phyloP scores from a whole-genome alignment of 2,888 invertebrate species.

The Psococerastis gibbosa region DNA sequence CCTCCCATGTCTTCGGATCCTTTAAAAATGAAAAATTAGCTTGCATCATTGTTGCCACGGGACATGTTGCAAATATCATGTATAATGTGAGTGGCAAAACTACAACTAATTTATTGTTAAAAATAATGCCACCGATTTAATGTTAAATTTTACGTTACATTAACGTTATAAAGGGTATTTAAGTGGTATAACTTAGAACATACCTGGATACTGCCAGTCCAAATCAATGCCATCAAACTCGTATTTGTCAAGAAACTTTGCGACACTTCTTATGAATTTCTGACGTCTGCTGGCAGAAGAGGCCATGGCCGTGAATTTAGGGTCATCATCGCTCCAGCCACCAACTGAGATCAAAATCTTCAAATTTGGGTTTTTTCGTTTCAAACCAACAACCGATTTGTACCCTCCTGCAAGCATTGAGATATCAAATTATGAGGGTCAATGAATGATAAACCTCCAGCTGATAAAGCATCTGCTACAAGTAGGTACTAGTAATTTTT shows the following conservation, averaged over 20 bases:
- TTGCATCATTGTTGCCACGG: neutral
- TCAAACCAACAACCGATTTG: conserved; percentile 45
- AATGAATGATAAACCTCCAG: conserved; percentile 8
- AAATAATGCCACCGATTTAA: no score
- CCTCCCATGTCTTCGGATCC: conserved; percentile 29
- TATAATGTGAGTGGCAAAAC: no score
- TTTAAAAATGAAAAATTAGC: conserved; percentile 11
- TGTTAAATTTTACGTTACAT: no score
- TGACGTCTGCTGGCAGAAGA: conserved; percentile 32
- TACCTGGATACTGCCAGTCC: conserved; percentile 53
- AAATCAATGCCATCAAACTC: conserved; percentile 68
- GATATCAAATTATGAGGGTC: neutral
- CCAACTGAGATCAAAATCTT: conserved; percentile 48
- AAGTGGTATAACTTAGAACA: no score
- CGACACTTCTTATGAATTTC: conserved; percentile 41
- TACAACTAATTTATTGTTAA: no score
- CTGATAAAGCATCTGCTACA: no score
- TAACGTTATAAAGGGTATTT: no score
- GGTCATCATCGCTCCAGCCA: conserved; percentile 45
- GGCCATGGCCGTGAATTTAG: conserved; percentile 42
- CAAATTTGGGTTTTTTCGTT: conserved; percentile 41
- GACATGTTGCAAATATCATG: no score
- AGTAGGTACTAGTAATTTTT: no score
- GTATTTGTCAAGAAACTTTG: conserved; percentile 42
- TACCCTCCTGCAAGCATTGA: conserved; percentile 40